A percentile compares a stretch with the other conserved stretches of the same genome.
phyloP scores from a whole-genome alignment of 1,140 invertebrate species.

The Drosophila nebulosa region DNA sequence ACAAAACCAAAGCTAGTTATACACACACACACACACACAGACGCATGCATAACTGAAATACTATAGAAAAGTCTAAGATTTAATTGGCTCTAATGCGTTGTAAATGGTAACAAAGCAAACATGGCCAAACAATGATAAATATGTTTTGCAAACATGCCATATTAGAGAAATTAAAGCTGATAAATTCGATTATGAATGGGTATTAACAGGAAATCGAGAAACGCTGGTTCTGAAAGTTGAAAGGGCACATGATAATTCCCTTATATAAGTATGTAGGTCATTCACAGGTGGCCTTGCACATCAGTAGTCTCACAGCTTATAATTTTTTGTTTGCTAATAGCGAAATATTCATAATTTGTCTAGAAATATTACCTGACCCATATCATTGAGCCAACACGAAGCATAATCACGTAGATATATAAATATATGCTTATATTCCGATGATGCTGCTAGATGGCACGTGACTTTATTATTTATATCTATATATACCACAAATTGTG shows the following conservation, averaged over 20 bases:
- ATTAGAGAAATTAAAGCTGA: neutral
- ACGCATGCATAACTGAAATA: slow-evolving; percentile 46
- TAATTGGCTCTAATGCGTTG: slow-evolving; percentile 44
- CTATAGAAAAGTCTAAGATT: slow-evolving; percentile 31
- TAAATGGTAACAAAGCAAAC: slow-evolving; percentile 54
- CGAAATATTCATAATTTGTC: neutral
- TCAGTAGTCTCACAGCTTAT: no score
- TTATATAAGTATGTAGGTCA: no score
- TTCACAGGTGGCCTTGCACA: no score
- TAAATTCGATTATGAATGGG: neutral
- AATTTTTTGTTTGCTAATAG: neutral
- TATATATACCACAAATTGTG: neutral
- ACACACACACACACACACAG: slow-evolving; percentile 48
- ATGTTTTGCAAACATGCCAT: neutral
- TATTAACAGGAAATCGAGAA: neutral
- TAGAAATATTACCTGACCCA: neutral
- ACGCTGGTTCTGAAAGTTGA: neutral
- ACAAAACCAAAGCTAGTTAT: neutral
- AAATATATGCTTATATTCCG: neutral
- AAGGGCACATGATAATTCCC: no score
- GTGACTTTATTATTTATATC: slow-evolving; percentile 1
- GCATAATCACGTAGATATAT: neutral
- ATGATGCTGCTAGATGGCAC: neutral
- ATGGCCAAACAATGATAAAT: slow-evolving; percentile 12
- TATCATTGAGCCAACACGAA: neutral